Conservation (phyloP, 2,888 invertebrate species). For the Heliconius erato region DNA sequence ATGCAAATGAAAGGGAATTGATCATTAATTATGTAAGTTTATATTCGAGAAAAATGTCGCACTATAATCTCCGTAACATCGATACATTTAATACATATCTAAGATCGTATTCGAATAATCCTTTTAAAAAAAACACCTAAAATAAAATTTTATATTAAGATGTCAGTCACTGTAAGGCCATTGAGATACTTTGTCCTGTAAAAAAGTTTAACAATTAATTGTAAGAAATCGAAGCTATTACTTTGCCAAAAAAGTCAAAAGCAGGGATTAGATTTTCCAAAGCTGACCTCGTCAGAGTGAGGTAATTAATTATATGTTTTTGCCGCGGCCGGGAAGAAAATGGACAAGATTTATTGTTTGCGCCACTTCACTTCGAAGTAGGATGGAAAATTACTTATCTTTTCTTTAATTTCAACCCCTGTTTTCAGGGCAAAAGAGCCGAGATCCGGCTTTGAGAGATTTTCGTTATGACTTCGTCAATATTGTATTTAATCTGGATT, state of each 20-base stretch:
- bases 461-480: slow-evolving; percentile 42
- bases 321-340: slow-evolving; percentile 67
- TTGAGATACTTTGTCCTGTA: not conserved
- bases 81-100: not conserved
- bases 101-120: not conserved
- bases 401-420: slow-evolving; percentile 52
- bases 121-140: not conserved
- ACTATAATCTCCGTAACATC: not conserved
- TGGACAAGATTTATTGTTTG: slow-evolving; percentile 79
- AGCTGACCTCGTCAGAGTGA: slow-evolving; percentile 71
- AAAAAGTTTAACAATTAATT: slow-evolving; percentile 38
- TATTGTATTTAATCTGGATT: slow-evolving; percentile 37
- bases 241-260: slow-evolving; percentile 73
- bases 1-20: not conserved
- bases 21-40: not conserved
- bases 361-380: slow-evolving; percentile 69
- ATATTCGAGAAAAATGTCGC: not conserved
- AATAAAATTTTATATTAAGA: not conserved
- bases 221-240: slow-evolving; percentile 39
- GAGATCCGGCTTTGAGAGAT: slow-evolving; percentile 46
- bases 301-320: slow-evolving; percentile 83
- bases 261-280: slow-evolving; percentile 77
- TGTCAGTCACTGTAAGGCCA: not conserved
- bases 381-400: slow-evolving; percentile 52
- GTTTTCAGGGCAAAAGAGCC: slow-evolving; percentile 46